Base-by-base conservation (phyloP, 2,888 invertebrate genomes). In the Sympetrum striolatum region DNA sequence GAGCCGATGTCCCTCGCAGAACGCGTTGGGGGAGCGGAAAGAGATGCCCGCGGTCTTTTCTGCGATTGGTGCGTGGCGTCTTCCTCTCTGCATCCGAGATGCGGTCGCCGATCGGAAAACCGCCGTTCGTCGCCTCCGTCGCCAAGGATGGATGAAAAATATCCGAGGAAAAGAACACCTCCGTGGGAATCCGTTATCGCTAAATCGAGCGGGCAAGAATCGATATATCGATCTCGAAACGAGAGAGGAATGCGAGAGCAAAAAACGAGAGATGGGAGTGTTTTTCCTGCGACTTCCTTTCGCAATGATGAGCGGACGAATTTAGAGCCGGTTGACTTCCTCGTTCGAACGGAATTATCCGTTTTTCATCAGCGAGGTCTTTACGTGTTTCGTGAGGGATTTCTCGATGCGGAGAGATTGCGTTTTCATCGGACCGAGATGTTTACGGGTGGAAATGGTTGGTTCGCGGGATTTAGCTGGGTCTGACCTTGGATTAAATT, bases 111-210 rank as follows among this genome's bases (percentile, higher is more conserved):
- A 82, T 82, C 82, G 82, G 82, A 82, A 82, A 82, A 86, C 86
- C n/a, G 35, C 86, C 35, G 22, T 37, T 53, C 31, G 15, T 22
- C 82, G 15, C 58, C 35, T 82, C 64, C 86, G 86, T 86, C 86
- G 60, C 22, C 37, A 39, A 37, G 60, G 60, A 73, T 35, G 39
- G 64, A 81, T 39, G 86, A 35, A 60, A 39, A 60, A 86, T 58
- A 73, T 73, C 25, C 37, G 5, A 64, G 86, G 22, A 60, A 37
- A 73, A 12, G 73, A 73, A 73, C 73, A 73, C 73, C 86, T 86
- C 86, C 37, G 60, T 60, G 86, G 86, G 86, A 86, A 86, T 37
- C 86, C 86, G 58, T 86, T 86, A 86, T 86, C 86, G 86, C 86
- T 86, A 37, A 86, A 86, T 86, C 86, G 86, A 86, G 86, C 86